Evolutionary conservation across 2,888 invertebrate genomes (phyloP).

Genomic region (Thumatha senex): DNA sequence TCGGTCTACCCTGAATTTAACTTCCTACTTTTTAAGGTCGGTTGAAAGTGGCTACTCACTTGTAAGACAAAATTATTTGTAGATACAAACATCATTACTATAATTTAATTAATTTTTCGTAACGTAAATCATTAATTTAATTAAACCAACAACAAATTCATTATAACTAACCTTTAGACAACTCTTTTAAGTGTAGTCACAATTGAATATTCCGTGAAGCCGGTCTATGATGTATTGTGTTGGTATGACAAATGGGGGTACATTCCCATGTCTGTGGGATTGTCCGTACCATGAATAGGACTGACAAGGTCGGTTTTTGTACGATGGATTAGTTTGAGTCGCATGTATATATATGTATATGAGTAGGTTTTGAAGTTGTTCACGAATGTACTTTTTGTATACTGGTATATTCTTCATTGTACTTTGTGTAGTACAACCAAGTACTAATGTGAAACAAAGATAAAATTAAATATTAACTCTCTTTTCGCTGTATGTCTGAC

Average conservation of each 20-base stretch:
- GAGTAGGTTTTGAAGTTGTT: background rate
- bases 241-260: slow-evolving; percentile 64
- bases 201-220: slow-evolving; percentile 6
- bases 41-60: too few species aligned
- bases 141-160: background rate
- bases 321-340: slow-evolving; percentile 8
- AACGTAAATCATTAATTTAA: too few species aligned
- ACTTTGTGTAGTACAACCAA: too few species aligned
- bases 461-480: too few species aligned
- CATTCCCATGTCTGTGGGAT: slow-evolving; percentile 66
- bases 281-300: slow-evolving; percentile 49
- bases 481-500: too few species aligned
- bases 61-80: too few species aligned
- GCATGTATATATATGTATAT: background rate
- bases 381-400: background rate
- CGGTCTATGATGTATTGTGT: slow-evolving; percentile 62
- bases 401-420: background rate
- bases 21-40: too few species aligned
- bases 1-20: too few species aligned
- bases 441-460: too few species aligned
- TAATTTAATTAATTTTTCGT: too few species aligned
- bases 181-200: background rate
- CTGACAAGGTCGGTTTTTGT: slow-evolving; percentile 29
- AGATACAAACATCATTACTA: background rate
- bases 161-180: background rate